Evolutionary conservation across 37 sponge, comb jelly and placozoan species (phyloP).

Genomic region (Axinella damicornis): DNA sequence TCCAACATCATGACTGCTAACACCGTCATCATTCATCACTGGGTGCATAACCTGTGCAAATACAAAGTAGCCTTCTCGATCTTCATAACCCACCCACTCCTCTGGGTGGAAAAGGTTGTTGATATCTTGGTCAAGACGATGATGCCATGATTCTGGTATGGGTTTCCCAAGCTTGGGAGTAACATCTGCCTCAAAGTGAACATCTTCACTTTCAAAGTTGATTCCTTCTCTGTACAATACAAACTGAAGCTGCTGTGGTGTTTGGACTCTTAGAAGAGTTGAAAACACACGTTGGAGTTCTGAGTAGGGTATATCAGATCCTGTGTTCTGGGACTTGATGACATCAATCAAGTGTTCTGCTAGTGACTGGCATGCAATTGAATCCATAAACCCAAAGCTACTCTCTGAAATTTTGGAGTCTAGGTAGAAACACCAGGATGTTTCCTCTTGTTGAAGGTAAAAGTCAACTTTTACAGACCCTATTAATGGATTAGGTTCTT

Average conservation of each 20-base stretch:
- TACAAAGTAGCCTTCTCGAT: conserved; percentile 19
- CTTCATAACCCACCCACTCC: conserved; percentile 75
- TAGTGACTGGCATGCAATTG: neutral
- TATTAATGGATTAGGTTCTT: too few relatives aligned
- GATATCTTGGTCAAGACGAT: conserved; percentile 43
- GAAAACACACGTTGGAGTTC: neutral
- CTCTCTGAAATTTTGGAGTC: neutral
- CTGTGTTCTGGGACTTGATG: too few relatives aligned
- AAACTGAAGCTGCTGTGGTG: neutral
- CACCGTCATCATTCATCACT: neutral
- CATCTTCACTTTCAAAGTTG: neutral
- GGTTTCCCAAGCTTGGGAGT: conserved; percentile 19
- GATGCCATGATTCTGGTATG: conserved; percentile 37
- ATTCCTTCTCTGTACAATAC: neutral
- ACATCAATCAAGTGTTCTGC: neutral
- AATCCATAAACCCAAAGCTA: neutral
- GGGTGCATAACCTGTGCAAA: conserved; percentile 52
- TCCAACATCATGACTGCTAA: neutral
- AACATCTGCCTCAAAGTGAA: neutral
- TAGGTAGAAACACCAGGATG: too few relatives aligned
- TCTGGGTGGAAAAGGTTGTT: conserved; percentile 45
- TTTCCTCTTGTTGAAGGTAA: too few relatives aligned
- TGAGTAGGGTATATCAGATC: too few relatives aligned
- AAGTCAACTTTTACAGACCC: too few relatives aligned
- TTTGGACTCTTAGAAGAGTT: neutral